Evolutionary conservation across 2,113 vertebrate species (phyloP).

Genomic region (Canis aureus): DNA sequence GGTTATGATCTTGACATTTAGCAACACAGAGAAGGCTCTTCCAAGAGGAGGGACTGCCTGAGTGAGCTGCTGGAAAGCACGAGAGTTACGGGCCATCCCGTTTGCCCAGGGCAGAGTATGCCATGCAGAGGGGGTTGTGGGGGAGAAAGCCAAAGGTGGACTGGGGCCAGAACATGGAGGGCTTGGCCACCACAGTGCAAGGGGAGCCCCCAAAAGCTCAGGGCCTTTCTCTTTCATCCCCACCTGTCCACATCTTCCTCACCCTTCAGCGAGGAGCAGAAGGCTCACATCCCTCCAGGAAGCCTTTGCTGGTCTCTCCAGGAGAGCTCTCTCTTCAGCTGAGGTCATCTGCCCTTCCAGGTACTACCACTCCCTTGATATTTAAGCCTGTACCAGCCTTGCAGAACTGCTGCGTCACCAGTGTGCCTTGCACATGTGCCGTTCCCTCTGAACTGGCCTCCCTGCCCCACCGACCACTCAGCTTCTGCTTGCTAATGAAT

Average conservation of each 20-base stretch:
- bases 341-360: not conserved
- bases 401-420: not conserved
- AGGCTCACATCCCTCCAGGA: not conserved
- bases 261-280: not conserved
- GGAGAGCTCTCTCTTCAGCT: not conserved
- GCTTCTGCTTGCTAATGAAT: not conserved
- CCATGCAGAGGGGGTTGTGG: not conserved
- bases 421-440: accelerated
- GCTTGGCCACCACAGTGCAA: accelerated
- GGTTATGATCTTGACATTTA: not conserved
- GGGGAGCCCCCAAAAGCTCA: not conserved
- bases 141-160: not conserved
- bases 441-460: not conserved
- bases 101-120: not conserved
- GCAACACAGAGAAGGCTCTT: not conserved
- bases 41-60: not conserved
- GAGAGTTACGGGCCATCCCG: not conserved
- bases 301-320: not conserved
- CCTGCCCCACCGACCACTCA: accelerated
- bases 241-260: too few relatives aligned
- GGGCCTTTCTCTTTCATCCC: not conserved
- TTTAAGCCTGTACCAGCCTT: not conserved
- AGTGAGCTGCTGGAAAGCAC: not conserved
- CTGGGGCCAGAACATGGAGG: not conserved
- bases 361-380: not conserved